A percentile compares a stretch with the other conserved stretches of the same genome.
Conservation (phyloP, 2,797 vertebrate species). For the Lepilemur septentrionalis region DNA sequence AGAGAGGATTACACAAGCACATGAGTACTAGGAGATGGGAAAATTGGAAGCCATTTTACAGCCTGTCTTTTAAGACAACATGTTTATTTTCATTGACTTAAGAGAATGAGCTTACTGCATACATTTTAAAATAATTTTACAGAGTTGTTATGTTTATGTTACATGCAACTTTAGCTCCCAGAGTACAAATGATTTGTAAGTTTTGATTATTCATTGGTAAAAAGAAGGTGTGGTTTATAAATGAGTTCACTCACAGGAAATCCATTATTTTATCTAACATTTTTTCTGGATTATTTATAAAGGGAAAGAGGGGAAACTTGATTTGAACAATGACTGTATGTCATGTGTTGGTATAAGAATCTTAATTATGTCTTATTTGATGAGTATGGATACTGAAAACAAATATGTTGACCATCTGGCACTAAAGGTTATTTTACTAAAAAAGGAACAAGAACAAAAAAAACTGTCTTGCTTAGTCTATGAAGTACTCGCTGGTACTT, state of each 20-base stretch:
- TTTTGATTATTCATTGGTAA: not conserved
- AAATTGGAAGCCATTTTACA: not conserved
- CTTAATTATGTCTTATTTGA: not conserved
- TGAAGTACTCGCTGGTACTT: not conserved
- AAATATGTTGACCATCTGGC: not conserved
- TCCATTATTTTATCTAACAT: not conserved
- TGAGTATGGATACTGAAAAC: not conserved
- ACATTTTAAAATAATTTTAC: not conserved
- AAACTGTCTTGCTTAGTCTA: not conserved
- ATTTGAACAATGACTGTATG: not conserved
- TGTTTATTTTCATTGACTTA: not conserved
- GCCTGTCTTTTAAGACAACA: not conserved
- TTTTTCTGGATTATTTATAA: not conserved
- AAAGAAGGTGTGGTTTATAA: not conserved
- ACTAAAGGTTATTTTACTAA: not conserved
- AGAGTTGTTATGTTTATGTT: not conserved
- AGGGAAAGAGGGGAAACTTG: not conserved
- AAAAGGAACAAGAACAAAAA: not conserved
- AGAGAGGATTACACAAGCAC: not conserved
- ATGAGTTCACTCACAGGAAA: not conserved
- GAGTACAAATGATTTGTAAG: not conserved
- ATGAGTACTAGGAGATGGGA: not conserved
- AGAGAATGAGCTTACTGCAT: not conserved
- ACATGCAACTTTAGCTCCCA: not conserved
- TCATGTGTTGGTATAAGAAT: not conserved